Evolutionary conservation across 1,140 invertebrate species (phyloP), one percentile per base, ranked within the genome.

Genomic region (Wiebesia pumilae): DNA sequence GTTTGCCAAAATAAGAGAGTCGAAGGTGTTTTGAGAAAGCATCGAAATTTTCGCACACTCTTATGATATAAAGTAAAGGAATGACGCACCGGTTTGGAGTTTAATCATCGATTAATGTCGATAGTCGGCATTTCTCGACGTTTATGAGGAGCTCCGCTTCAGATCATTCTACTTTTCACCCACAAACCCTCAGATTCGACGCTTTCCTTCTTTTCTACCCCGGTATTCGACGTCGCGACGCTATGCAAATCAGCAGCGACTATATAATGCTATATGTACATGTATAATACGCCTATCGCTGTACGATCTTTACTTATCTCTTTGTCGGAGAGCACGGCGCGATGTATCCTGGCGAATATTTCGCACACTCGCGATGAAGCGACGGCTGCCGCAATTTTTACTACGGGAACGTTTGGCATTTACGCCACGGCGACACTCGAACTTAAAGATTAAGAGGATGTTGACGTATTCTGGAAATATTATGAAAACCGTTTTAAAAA

Each of bases 201-300:
- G 6, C 27, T 27, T 7, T 62, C 58, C 58, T 27, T 62, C 14
- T 54, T 62, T 62, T 27, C 58, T 27, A 27, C 3, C 14, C 58
- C 58, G 21, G 21, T 4, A 24, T 6, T 62, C 30, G n/a, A 83
- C 78, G 14, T 30, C 10, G 27, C 27, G 84, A 86, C 84, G 79
- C 79, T 79, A 81, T 47, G 84, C 69, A 75, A 85, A 86, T 81
- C 79, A 51, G 51, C 43, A 21, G 14, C 1, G 16, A 16, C n/a
- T n/a, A n/a, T n/a, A n/a, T n/a, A 21, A 67, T 21, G 47, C 35
- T 79, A 30, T 43, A 81, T 85, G 81, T 58, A n/a, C n/a, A n/a
- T n/a, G 58, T 54, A 79, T 79, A 81, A 40, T 83, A 33, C 33
- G 83, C 51, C 80, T 75, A 78, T 78, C n/a, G 79, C 43, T 62